phyloP scores from a whole-genome alignment of 2,888 invertebrate genomes.

The Dione vanillae region DNA sequence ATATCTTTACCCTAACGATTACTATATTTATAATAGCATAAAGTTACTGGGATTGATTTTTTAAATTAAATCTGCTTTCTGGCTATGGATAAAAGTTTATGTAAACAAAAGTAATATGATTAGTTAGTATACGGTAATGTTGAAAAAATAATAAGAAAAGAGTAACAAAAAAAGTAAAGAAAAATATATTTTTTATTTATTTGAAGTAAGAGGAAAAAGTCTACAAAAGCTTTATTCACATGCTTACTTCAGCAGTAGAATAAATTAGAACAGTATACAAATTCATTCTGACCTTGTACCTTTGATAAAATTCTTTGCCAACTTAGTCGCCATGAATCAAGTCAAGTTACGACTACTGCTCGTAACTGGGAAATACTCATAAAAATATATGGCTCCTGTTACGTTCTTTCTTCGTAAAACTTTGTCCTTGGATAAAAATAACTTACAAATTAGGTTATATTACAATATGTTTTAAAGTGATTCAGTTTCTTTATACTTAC shows the following conservation, averaged over 20 bases:
- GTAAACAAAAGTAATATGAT: no score
- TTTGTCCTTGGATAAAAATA: conserved; percentile 31
- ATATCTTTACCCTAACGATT: no score
- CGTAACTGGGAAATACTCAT: conserved; percentile 37
- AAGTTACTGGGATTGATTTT: no score
- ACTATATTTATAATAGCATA: no score
- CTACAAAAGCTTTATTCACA: conserved; percentile 32
- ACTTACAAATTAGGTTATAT: conserved; percentile 4
- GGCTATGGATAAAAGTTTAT: no score
- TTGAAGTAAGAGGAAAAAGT: no score
- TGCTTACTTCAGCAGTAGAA: conserved; percentile 30
- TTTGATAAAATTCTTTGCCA: conserved; percentile 35
- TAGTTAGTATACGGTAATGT: no score
- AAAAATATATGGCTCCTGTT: conserved; percentile 38
- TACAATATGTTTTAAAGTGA: background rate
- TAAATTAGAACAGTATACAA: conserved; percentile 20
- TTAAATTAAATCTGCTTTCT: no score
- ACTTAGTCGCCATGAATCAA: conserved; percentile 36
- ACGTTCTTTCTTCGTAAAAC: conserved; percentile 31
- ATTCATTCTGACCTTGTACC: conserved; percentile 37
- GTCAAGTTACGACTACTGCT: conserved; percentile 34
- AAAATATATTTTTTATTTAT: background rate
- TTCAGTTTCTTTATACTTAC: background rate
- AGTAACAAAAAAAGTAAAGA: no score
- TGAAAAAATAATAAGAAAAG: no score